A percentile compares a stretch with the other conserved stretches of the same genome.
Evolutionary conservation across 2,888 invertebrate species (phyloP).

Genomic region (Galerucella calmariensis): DNA sequence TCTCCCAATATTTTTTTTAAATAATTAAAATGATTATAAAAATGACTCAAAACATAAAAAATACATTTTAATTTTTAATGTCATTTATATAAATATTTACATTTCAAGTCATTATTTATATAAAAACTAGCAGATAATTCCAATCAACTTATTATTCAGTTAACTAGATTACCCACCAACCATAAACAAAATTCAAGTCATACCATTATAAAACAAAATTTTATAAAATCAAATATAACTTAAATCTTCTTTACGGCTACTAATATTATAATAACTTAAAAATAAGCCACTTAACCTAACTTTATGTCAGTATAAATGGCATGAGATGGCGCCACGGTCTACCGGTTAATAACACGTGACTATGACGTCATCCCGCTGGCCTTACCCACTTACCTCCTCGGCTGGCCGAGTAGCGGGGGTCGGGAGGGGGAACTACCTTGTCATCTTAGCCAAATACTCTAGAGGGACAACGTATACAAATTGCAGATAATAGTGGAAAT

Average conservation of each 20-base stretch:
- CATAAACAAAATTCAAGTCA: not conserved
- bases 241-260: constrained; percentile 1
- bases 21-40: constrained; percentile 1
- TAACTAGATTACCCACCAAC: no score
- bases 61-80: not conserved
- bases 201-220: not conserved
- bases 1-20: not conserved
- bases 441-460: constrained; percentile 65
- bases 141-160: no score
- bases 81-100: not conserved
- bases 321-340: constrained; percentile 53
- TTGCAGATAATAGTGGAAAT: constrained; percentile 56
- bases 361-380: constrained; percentile 60
- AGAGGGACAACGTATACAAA: constrained; percentile 68
- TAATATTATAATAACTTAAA: constrained; percentile 4
- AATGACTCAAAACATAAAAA: constrained; percentile 3
- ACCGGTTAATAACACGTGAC: constrained; percentile 50
- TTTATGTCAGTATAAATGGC: constrained; percentile 47
- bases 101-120: not conserved
- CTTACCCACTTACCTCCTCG: constrained; percentile 67
- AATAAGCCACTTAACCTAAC: constrained; percentile 38
- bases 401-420: constrained; percentile 59
- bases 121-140: not conserved
- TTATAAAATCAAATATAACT: not conserved
- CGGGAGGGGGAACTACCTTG: constrained; percentile 67